Percentiles rank a stretch among this genome's conserved stretches.
phyloP scores from a whole-genome alignment of 2,888 invertebrate species.

The Aethes cnicana region DNA sequence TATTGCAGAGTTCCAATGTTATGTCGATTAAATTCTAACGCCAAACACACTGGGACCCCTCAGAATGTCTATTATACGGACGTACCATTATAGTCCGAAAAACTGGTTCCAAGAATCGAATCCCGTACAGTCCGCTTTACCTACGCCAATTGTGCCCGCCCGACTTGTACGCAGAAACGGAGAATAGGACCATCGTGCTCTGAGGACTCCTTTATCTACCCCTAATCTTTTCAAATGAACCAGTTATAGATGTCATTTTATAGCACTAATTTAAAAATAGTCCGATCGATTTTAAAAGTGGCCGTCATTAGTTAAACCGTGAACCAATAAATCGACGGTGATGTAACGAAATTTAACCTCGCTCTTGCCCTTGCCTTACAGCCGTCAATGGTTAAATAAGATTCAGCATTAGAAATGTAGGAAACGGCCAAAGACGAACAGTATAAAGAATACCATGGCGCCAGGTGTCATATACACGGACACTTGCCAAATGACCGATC shows the following conservation, averaged over 20 bases:
- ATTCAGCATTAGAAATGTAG: conserved; percentile 24
- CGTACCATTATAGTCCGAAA: conserved; percentile 15
- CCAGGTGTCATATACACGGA: conserved; percentile 64
- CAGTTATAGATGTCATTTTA: conserved; percentile 17
- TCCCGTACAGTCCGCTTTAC: conserved; percentile 34
- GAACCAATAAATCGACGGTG: conserved; percentile 33
- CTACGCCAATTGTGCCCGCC: conserved; percentile 34
- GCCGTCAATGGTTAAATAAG: conserved; percentile 26
- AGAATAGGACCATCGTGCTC: conserved; percentile 37
- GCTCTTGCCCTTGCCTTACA: conserved; percentile 56
- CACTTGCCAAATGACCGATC: conserved; percentile 68
- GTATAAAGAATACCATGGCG: conserved; percentile 53
- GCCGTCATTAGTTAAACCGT: conserved; percentile 36
- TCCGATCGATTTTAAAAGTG: conserved; percentile 30
- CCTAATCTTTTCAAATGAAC: conserved; percentile 40
- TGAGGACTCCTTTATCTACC: conserved; percentile 44
- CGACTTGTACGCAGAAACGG: conserved; percentile 35
- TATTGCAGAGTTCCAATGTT: too few species aligned
- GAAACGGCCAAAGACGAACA: conserved; percentile 43
- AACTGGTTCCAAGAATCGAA: conserved; percentile 21
- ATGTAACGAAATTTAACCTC: conserved; percentile 34
- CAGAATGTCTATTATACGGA: conserved; percentile 16
- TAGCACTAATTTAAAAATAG: neutral
- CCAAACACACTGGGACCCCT: conserved; percentile 5
- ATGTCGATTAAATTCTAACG: conserved; percentile 16